Conservation (phyloP, 2,113 vertebrate genomes). For the Trinectes maculatus region DNA sequence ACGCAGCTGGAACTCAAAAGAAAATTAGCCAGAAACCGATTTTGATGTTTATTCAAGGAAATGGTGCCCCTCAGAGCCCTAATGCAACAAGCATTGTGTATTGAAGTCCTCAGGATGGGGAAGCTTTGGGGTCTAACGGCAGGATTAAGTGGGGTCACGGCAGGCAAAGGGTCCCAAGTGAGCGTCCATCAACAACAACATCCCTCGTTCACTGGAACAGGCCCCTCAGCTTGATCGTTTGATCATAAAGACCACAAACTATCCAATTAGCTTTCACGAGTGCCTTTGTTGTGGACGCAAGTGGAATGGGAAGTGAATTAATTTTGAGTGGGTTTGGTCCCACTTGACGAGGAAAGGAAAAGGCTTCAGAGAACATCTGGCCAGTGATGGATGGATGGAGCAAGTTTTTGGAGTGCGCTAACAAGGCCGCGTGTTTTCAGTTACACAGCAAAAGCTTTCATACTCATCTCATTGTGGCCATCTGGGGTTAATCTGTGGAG, state of each 20-base stretch:
- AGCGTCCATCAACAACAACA: constrained; percentile 59
- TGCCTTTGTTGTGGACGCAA: constrained; percentile 70
- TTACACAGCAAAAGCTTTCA: constrained; percentile 70
- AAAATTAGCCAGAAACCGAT: constrained; percentile 64
- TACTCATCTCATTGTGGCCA: constrained; percentile 78
- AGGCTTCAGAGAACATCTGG: constrained; percentile 74
- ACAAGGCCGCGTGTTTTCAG: constrained; percentile 75
- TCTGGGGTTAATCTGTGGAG: constrained; percentile 75
- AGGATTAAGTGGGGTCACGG: constrained; percentile 69
- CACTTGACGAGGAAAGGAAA: constrained; percentile 56
- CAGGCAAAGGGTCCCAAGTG: constrained; percentile 56
- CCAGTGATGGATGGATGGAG: constrained; percentile 69
- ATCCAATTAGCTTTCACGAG: constrained; percentile 67
- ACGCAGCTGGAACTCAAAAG: constrained; percentile 57
- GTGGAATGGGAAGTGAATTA: constrained; percentile 71
- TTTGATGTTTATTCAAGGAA: constrained; percentile 71
- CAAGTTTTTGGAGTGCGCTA: constrained; percentile 72
- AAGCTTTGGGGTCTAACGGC: constrained; percentile 57
- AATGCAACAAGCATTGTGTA: constrained; percentile 33
- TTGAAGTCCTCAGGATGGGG: constrained; percentile 58
- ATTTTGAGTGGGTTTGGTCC: constrained; percentile 63
- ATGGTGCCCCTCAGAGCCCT: constrained; percentile 54
- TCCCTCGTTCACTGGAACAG: constrained; percentile 40
- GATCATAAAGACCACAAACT: constrained; percentile 58
- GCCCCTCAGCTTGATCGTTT: constrained; percentile 24